These are phyloP conservation scores for Aplysina aerophoba DNA, from an alignment of 37 sponge, comb jelly and placozoan genomes.

Conservation along the genomic window DNA sequence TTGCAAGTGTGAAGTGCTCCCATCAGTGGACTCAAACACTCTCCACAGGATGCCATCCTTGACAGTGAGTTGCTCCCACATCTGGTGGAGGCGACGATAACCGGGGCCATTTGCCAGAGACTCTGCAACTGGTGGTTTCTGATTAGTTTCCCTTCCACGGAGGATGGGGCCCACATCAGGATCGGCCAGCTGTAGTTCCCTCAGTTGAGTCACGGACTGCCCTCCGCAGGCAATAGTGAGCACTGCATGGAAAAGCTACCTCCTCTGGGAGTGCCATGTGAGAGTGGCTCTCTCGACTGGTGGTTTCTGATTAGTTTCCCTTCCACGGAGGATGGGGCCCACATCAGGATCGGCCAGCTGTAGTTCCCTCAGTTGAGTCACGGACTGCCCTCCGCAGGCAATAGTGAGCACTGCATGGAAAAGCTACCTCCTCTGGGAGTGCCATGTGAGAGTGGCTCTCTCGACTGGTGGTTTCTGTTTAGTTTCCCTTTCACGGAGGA, in stretches of 20 bases:
- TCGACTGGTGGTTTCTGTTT: neutral
- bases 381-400: neutral
- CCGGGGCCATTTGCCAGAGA: no score
- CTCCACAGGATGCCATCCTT: no score
- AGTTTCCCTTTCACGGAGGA: neutral
- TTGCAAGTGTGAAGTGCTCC: no score
- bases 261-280: no score
- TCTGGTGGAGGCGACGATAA: no score
- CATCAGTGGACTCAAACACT: no score
- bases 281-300: no score
- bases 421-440: no score
- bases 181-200: neutral
- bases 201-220: neutral
- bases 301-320: neutral
- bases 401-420: no score
- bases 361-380: neutral
- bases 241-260: no score
- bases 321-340: neutral
- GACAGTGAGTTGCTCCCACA: no score
- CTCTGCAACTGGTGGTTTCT: neutral
- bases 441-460: no score
- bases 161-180: neutral
- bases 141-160: neutral
- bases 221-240: neutral
- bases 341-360: neutral